Base-by-base conservation (phyloP, 2,797 vertebrate species). In the Lates japonicus region DNA sequence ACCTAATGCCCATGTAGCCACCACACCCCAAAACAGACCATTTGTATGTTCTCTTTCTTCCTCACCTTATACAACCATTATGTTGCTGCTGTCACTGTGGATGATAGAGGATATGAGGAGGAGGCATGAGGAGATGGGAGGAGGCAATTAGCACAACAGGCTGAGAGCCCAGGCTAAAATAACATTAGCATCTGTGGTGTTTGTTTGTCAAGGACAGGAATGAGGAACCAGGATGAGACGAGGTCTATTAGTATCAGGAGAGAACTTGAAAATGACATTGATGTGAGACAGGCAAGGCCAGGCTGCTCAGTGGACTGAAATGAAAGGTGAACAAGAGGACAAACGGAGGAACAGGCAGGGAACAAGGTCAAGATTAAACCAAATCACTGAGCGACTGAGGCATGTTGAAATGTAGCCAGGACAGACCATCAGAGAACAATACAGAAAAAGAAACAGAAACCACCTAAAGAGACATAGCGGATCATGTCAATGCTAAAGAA, bases 341-440 rank as follows among this genome's bases (percentile, higher is more conserved):
- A n/a, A n/a, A n/a, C 3, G 78, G 76, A 78, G 64, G 60, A 49
- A 71, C 49, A 46, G 9, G 79, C 64, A 44, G 54, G n/a, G 13
- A 78, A 81, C 57, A 60, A 44, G 41, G 62, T 64, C 87, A 80
- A 65, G 83, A 84, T 54, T 22, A 90, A 90, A 92, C 89, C 84
- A 86, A 85, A 82, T 83, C 82, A 75, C 33, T 68, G 64, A 76
- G 72, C 72, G 87, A 86, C 87, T 57, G 70, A 89, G 77, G 48
- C 76, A n/a, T 81, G 83, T 64, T 90, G 70, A 82, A 80, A 85
- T 74, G 87, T 88, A 82, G 64, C 49, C 17, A 60, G 78, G 83
- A 64, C 83, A 57, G 69, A 74, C 76, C 76, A 48, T 78, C 81
- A 82, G 81, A 77, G 80, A 67, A 54, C 2, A 29, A 54, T 61